Base-by-base conservation (phyloP, 2,113 vertebrate species). In the Otus sunia region DNA sequence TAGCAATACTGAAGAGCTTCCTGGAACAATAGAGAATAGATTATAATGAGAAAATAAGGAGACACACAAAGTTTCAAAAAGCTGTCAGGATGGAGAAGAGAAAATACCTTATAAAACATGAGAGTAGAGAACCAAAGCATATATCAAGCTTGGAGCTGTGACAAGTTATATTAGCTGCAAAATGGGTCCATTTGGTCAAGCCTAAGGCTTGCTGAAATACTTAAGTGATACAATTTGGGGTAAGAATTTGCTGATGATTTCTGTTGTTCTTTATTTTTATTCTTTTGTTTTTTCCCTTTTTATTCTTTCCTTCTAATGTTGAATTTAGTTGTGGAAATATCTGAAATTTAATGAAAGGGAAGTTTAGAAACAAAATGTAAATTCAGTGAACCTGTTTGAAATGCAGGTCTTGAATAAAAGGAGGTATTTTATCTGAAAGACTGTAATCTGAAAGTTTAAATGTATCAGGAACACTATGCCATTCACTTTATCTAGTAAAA, bases 251-350 rank as follows among this genome's bases (percentile, higher is more conserved):
- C 9, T 68, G 22, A 3, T 77, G 9, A 64, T 69, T 91, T 86
- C 21, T 16, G 4, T 15, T n/a, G 3, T 53, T 69, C 12, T 68
- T 67, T 60, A 41, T 6, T 59, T 88, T 67, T 64, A 29, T 73
- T 73, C 7, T 0, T 43, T 53, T 45, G 43, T 67, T 26, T 10
- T 4, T 1, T 12, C 2, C 2, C 1, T 6, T 55, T 43, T 63
- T 62, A 27, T 86, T 47, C 8, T 91, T 84, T 78, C 16, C 7
- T 68, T 67, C 13, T 6, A 67, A 1, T 26, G 8, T 5, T 75
- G 30, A 67, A 62, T 4, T n/a, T 41, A 39, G 2, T 17, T 58
- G 5, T 47, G 26, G 8, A 91, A 81, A 68, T 59, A 72, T 19
- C 13, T 76, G 30, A 27, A 67, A 58, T 84, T 77, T 60, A 81